Percentiles rank a stretch among this genome's conserved stretches.
These are phyloP conservation scores for Trachymyrmex septentrionalis DNA, from an alignment of 1,140 invertebrate species.

Conservation along the genomic window DNA sequence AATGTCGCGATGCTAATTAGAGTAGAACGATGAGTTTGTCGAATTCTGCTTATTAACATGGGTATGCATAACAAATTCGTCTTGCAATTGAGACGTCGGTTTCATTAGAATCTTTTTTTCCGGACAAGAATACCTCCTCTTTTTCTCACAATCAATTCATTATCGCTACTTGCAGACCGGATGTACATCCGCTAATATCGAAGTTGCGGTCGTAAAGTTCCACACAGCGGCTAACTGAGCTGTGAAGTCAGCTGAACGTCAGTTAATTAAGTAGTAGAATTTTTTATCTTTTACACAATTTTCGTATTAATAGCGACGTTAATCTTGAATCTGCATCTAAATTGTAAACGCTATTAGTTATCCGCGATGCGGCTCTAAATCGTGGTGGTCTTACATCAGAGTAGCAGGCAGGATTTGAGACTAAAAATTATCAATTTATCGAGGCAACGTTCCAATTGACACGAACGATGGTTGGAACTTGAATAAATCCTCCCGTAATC, in stretches of 20 bases:
- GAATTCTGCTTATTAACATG: neutral
- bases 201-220: conserved; percentile 33
- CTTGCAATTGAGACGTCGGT: neutral
- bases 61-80: neutral
- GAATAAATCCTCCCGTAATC: neutral
- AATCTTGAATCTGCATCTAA: neutral
- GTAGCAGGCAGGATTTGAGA: neutral
- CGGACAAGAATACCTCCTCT: neutral
- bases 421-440: conserved; percentile 17
- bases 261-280: conserved; percentile 1
- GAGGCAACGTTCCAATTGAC: neutral
- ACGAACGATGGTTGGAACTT: neutral
- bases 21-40: neutral
- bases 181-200: conserved; percentile 53
- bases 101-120: neutral
- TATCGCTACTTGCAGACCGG: conserved; percentile 37
- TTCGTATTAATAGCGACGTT: neutral
- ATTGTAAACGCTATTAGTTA: neutral
- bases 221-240: conserved; percentile 9
- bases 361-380: neutral
- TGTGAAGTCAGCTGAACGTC: neutral
- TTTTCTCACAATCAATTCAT: conserved; percentile 45
- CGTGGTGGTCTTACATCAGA: neutral
- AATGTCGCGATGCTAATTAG: neutral
- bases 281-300: neutral